These are phyloP conservation scores for Leistus spinibarbis DNA, from an alignment of 2,888 invertebrate genomes.

Conservation along the genomic window DNA sequence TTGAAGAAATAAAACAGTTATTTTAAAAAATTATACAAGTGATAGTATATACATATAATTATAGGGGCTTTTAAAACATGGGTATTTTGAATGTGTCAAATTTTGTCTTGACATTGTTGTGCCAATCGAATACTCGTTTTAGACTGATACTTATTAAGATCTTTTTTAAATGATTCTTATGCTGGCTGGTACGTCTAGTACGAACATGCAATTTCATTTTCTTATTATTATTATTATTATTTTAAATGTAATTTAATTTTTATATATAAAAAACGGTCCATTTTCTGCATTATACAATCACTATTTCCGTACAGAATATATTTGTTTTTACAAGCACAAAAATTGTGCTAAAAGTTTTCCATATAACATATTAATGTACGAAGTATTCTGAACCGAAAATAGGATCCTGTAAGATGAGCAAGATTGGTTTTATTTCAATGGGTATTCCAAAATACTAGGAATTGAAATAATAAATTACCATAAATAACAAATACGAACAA, in stretches of 20 bases:
- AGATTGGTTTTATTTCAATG: background rate
- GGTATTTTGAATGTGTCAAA: slow-evolving; percentile 25
- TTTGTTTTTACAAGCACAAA: too few relatives aligned
- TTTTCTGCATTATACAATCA: too few relatives aligned
- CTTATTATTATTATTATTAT: slow-evolving; percentile 5
- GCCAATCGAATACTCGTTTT: slow-evolving; percentile 30
- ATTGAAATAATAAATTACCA: too few relatives aligned
- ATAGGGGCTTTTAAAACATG: slow-evolving; percentile 34
- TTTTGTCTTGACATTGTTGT: slow-evolving; percentile 7
- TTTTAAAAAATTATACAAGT: slow-evolving; percentile 38
- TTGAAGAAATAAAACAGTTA: slow-evolving; percentile 29
- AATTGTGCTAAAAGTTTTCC: too few relatives aligned
- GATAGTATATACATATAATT: slow-evolving; percentile 33
- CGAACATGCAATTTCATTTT: background rate
- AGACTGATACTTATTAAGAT: slow-evolving; percentile 40
- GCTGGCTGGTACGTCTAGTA: slow-evolving; percentile 24
- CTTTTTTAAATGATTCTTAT: slow-evolving; percentile 32
- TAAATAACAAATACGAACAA: too few relatives aligned
- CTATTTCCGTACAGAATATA: too few relatives aligned
- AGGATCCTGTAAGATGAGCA: too few relatives aligned
- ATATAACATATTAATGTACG: too few relatives aligned
- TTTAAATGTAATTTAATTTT: background rate
- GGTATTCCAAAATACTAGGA: too few relatives aligned
- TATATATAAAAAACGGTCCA: background rate
- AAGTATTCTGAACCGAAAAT: too few relatives aligned